Conservation (phyloP, 2,113 vertebrate genomes). For the Toxostoma redivivum region DNA sequence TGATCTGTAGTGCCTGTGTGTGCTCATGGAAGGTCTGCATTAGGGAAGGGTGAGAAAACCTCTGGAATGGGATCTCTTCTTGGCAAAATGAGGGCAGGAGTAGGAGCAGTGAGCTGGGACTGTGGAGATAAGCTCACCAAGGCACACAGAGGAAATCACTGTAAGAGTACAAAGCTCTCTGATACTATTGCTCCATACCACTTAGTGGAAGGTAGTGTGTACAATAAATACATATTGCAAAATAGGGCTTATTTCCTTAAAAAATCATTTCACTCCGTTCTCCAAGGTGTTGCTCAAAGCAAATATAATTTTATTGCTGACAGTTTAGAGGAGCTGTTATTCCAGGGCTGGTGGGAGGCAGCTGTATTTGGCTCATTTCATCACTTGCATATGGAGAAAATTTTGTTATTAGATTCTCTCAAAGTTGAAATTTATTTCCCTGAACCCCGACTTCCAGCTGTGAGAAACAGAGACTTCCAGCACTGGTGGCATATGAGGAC, state of each 20-base stretch:
- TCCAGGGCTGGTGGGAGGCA: neutral
- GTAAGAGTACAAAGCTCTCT: neutral
- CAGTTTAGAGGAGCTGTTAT: neutral
- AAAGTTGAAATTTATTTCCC: neutral
- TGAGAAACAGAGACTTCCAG: neutral
- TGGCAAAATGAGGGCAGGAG: neutral
- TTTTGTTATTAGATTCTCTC: neutral
- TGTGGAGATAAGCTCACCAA: neutral
- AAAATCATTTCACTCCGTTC: neutral
- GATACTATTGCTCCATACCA: neutral
- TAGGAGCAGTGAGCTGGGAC: neutral
- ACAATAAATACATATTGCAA: neutral
- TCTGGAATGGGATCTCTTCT: neutral
- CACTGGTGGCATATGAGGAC: neutral
- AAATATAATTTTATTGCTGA: slow-evolving; percentile 28
- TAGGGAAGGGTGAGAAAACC: neutral
- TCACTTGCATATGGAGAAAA: neutral
- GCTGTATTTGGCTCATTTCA: slow-evolving; percentile 15
- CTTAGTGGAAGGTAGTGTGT: neutral
- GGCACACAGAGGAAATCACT: neutral
- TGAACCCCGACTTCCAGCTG: neutral
- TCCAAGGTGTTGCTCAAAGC: slow-evolving; percentile 38
- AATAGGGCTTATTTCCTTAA: slow-evolving; percentile 2
- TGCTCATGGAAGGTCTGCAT: neutral
- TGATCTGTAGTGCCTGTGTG: neutral